Base-by-base conservation (phyloP, 2,113 vertebrate genomes). In the Chrysemys picta region DNA sequence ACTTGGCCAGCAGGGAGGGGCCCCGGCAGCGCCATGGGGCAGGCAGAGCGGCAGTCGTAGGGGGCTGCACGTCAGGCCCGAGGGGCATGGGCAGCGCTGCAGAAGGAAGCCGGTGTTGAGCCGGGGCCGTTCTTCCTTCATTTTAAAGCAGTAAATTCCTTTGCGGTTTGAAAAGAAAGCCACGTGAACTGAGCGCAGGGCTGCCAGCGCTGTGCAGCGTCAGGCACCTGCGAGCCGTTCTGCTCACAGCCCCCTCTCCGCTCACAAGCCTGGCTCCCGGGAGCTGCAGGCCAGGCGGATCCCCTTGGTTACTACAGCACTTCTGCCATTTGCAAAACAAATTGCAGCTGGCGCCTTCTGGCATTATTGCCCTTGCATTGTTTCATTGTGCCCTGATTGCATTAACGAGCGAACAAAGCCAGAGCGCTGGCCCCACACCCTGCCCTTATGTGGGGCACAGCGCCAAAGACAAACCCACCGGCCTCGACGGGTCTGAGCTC, bases 151-250 rank as follows among this genome's bases (percentile, higher is more conserved):
- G 31, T 4, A 2, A 49, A 69, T 24, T 29, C 4, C 1, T 45
- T 9, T 45, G 0, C 21, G 6, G 4, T 2, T 10, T 14, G 17
- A 52, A 13, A 79, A 56, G 50, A 11, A 65, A 45, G 49, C 24
- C 0, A 1, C 19, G 0, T 1, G 52, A 13, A 83, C 47, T 79
- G 65, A 65, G 35, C 5, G 13, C 52, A 17, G 52, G 14, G 50
- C 50, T 50, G 13, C 76, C 29, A 35, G 54, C 52, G 54, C 82
- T 1, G 1, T 17, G 57, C 42, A 45, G 45, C 17, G 8, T 25
- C 0, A 0, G 25, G 25, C 85, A 3, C 85, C 47, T 24, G 24
- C 53, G n/a, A 35, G 19, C 27, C 3, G 0, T 8, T 57, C 22
- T 0, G 2, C 3, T 3, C 3, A 0, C 65, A 45, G 17, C 10